Evolutionary conservation across 2,888 invertebrate genomes (phyloP).

Genomic region (Gibbula magus): DNA sequence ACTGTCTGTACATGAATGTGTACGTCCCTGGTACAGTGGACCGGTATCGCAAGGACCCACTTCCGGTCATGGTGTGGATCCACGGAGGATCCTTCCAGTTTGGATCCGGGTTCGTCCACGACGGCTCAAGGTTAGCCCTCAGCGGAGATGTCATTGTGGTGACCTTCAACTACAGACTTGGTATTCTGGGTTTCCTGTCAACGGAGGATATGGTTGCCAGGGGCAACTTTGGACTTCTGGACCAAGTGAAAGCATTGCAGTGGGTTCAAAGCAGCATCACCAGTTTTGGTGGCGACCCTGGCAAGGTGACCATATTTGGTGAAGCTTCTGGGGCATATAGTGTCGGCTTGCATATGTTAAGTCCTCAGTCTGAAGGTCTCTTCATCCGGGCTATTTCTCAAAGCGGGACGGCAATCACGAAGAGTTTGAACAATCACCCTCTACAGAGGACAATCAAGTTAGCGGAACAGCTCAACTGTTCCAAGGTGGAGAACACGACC

Average conservation of each 20-base stretch:
- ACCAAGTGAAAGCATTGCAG: constrained; percentile 33
- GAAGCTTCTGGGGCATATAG: constrained; percentile 32
- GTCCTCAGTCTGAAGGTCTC: constrained; percentile 26
- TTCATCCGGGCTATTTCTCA: constrained; percentile 34
- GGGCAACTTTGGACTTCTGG: constrained; percentile 35
- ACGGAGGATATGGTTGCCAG: constrained; percentile 17
- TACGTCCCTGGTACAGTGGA: constrained; percentile 29
- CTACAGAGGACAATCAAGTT: neutral
- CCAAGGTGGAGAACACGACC: neutral
- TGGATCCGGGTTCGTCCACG: constrained; percentile 16
- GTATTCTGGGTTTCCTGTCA: constrained; percentile 34
- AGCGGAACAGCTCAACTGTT: neutral
- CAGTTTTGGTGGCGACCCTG: constrained; percentile 34
- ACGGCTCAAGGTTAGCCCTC: constrained; percentile 19
- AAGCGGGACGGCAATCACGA: constrained; percentile 14
- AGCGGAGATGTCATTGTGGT: constrained; percentile 32
- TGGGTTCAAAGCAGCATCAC: constrained; percentile 35
- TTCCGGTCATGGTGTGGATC: constrained; percentile 32
- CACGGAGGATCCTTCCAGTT: constrained; percentile 33
- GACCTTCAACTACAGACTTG: constrained; percentile 36
- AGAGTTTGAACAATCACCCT: neutral
- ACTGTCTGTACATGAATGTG: constrained; percentile 37
- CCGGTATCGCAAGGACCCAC: neutral
- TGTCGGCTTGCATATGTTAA: constrained; percentile 26
- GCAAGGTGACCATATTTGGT: constrained; percentile 25